Base-by-base conservation (phyloP, 2,888 invertebrate species). In the Melanchra persicariae region DNA sequence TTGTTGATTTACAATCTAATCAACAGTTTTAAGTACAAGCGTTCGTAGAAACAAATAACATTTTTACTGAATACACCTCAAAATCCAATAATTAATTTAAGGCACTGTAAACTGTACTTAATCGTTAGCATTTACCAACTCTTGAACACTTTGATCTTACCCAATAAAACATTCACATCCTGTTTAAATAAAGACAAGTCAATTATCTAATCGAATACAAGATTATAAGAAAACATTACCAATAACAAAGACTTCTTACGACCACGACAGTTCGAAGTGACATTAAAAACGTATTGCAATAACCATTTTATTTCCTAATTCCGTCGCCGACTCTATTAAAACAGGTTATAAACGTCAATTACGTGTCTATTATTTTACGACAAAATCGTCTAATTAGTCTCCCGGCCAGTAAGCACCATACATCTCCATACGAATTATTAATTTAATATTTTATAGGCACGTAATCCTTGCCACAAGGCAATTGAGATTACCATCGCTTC, bases 401-500 rank as follows among this genome's bases (percentile, higher is more conserved):
- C 60, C 69, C 79, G 67, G 43, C 45, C 43, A 63, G 76, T 70
- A 77, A 71, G 55, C 61, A 70, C 52, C 59, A 75, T 71, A 71
- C 34, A 54, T 66, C 54, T 72, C 47, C 54, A 74, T 47, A 83
- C 26, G 59, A 72, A 74, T 75, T 72, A 79, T 87, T 81, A 84
- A 79, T 84, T 87, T 82, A 63, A 75, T 75, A 81, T 89, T 88
- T 90, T 88, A 90, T 89, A 71, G 83, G 85, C 84, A 81, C 77
- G 77, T 88, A 88, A 90, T 89, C 89, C 89, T 90, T 89, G 87
- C 82, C 84, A 84, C 87, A 88, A 91, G 88, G 88, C 85, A 87
- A 89, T 85, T 83, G 78, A 90, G 92, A 93, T 93, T 91, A 91
- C 55, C 47, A 92, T 93, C 91, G 59, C 68, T 77, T 79, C 81